Evolutionary conservation across 2,797 vertebrate species (phyloP).

Genomic region (Nasua narica): DNA sequence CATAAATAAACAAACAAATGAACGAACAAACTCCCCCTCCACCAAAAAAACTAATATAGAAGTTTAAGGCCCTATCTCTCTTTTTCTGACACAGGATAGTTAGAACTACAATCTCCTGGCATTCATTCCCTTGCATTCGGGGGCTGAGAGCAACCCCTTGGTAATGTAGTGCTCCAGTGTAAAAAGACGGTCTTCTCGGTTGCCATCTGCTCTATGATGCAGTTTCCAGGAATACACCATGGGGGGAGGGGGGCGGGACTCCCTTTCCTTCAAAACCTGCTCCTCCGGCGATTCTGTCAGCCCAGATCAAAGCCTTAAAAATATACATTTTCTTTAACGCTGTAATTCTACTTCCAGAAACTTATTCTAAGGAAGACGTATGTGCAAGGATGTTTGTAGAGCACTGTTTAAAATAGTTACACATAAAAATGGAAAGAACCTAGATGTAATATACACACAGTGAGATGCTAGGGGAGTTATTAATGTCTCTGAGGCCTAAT

Average conservation of each 20-base stretch:
- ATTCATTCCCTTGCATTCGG: not conserved
- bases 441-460: not conserved
- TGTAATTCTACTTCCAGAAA: conserved; percentile 50
- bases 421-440: conserved; percentile 30
- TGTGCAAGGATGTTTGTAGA: not conserved
- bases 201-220: not conserved
- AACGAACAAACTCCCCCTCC: no score
- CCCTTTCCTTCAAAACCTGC: conserved; percentile 40
- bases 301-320: conserved; percentile 38
- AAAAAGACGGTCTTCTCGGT: not conserved
- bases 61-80: not conserved
- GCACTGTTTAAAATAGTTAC: conserved; percentile 36
- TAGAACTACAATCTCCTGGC: not conserved
- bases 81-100: not conserved
- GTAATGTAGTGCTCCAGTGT: not conserved
- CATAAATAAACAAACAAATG: not conserved
- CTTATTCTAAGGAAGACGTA: conserved; percentile 43
- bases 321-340: conserved; percentile 42
- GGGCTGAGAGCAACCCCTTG: not conserved
- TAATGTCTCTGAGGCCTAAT: not conserved
- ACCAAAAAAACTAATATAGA: not conserved
- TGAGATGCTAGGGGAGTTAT: not conserved
- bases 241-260: not conserved
- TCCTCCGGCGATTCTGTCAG: conserved; percentile 37
- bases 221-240: conserved; percentile 47